Evolutionary conservation across 2,888 invertebrate species (phyloP), one percentile per base, ranked within the genome.

Genomic region (Eupithecia exiguata): DNA sequence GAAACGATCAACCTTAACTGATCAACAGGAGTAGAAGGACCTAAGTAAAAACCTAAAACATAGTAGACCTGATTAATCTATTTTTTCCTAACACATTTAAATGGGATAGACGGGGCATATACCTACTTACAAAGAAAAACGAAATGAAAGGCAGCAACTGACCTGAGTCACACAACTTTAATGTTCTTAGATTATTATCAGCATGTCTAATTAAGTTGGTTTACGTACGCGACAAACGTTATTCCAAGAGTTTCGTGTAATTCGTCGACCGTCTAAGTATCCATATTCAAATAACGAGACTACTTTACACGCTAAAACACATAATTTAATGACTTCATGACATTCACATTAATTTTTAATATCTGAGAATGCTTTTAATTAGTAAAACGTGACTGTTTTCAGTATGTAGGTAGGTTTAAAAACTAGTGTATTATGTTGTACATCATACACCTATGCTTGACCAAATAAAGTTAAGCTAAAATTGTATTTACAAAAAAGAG

Each of bases 161-260:
- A 10, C 21, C 4, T 53, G 49, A 53, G 49, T 53, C 49, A 53
- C 49, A 53, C 49, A n/a, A 53, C 49, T 53, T 53, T 53, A 53
- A 53, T 53, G 65, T 53, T 53, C 74, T 78, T 61, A 80, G 80
- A 80, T 81, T 82, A 80, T 83, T 80, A 78, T 75, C 76, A 72
- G 53, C 46, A 69, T 70, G 40, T 75, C 74, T 79, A 79, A 79
- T 80, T 81, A 80, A 12, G 38, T 65, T 38, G 18, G 36, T 36
- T n/a, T 65, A 79, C 66, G 40, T 40, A 38, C n/a, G 79, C 74
- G 75, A 81, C 74, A 80, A 82, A 80, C 78, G 77, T 78, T 71
- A 73, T 87, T 84, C 88, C 72, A 74, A 80, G 86, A 85, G 86
- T 53, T 69, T 36, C 18, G 35, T 71, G 73, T 78, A 76, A 78